Evolutionary conservation across 2,888 invertebrate genomes (phyloP).

Genomic region (Marasmarcha lunaedactyla): DNA sequence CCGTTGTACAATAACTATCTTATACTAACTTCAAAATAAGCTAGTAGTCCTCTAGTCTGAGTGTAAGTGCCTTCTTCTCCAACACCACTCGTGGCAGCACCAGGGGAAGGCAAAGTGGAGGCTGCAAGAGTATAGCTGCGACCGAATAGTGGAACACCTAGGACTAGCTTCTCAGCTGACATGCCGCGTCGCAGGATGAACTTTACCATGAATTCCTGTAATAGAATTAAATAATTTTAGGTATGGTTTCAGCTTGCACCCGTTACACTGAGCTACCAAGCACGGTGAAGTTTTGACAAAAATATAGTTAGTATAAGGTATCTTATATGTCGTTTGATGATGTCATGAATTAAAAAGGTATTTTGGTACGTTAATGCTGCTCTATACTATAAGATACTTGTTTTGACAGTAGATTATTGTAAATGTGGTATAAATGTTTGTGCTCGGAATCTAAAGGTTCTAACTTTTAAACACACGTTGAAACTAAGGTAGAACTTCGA

Average conservation of each 20-base stretch:
- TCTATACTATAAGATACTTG: too few species aligned
- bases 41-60: constrained; percentile 74
- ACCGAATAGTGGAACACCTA: constrained; percentile 81
- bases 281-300: not conserved
- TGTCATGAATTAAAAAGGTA: too few species aligned
- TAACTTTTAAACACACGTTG: too few species aligned
- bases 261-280: not conserved
- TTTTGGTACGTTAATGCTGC: too few species aligned
- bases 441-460: too few species aligned
- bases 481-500: too few species aligned
- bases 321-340: too few species aligned
- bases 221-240: constrained; percentile 5
- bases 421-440: too few species aligned
- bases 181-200: constrained; percentile 75
- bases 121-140: constrained; percentile 76
- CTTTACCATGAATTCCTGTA: constrained; percentile 75
- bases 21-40: constrained; percentile 77
- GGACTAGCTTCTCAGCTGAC: constrained; percentile 74
- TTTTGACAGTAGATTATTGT: too few species aligned
- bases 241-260: not conserved
- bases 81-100: constrained; percentile 71
- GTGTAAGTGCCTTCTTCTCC: constrained; percentile 77
- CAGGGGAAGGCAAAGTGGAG: constrained; percentile 60
- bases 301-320: too few species aligned
- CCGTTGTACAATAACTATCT: not conserved